Evolutionary conservation across 2,888 invertebrate species (phyloP), one percentile per base, ranked within the genome.

Genomic region (Congeria kusceri): DNA sequence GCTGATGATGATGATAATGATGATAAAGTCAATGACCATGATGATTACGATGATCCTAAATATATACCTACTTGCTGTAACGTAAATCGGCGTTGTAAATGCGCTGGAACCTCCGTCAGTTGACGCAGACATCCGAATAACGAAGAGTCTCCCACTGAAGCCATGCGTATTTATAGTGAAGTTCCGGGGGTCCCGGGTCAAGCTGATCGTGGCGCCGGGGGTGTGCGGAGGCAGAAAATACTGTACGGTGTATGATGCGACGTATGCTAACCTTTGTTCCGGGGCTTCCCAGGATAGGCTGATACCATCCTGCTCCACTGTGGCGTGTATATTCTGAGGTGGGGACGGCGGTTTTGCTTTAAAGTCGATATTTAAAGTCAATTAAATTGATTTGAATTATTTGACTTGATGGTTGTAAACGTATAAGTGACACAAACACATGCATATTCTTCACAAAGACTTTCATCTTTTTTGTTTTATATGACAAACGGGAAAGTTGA

Each of bases 181-280:
- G 27, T 72, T 65, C 18, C 20, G 20, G 23, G n/a, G 39, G 11
- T 65, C 47, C 46, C 47, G 56, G 28, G 29, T 29, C 13, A 59
- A 32, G 29, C 13, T 4, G 18, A 65, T 0, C 2, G 53, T 47
- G n/a, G 65, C 72, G 28, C 72, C 72, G 23, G 61, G 49, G 13
- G 65, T 72, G 39, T 32, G 44, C 9, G 72, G 72, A 5, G 62
- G 47, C n/a, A 72, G 58, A 59, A 72, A 47, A 39, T 72, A 72
- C 20, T 72, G 57, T 27, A 72, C 59, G 25, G 11, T 25, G 49
- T 65, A 72, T 29, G 59, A 65, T 15, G 25, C 13, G 32, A 72
- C 49, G 32, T 72, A 59, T 7, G 18, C 29, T 4, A 20, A 59
- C 3, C 44, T 44, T 7, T n/a, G 18, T 13, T 5, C 20, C 11